phyloP scores from a whole-genome alignment of 2,888 invertebrate species.

The Troilus luridus region DNA sequence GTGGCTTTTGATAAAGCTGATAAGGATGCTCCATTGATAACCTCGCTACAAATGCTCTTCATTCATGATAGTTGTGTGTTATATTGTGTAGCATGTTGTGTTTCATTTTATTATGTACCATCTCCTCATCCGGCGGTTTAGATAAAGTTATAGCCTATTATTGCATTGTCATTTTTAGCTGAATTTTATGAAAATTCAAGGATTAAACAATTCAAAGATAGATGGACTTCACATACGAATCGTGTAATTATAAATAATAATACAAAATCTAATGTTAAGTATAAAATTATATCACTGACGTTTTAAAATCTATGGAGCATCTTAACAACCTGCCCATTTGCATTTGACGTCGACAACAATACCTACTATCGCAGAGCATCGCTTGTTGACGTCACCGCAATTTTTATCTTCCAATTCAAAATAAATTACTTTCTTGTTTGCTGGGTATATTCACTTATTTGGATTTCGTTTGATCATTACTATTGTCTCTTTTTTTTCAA shows the following conservation, averaged over 20 bases:
- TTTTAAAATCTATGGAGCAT: too few species aligned
- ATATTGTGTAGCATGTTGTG: neutral
- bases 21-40: conserved; percentile 52
- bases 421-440: neutral
- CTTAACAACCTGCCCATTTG: neutral
- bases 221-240: too few species aligned
- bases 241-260: neutral
- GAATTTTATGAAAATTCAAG: too few species aligned
- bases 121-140: neutral
- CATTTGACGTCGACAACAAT: neutral
- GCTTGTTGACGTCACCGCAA: neutral
- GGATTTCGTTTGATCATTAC: neutral
- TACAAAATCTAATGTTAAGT: neutral
- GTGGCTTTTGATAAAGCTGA: conserved; percentile 51
- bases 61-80: neutral
- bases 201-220: too few species aligned
- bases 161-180: too few species aligned
- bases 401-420: neutral
- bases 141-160: neutral
- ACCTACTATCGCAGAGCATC: neutral
- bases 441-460: neutral
- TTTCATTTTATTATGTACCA: neutral
- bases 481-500: too few species aligned
- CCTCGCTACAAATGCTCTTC: conserved; percentile 33
- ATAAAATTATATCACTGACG: too few species aligned